Evolutionary conservation across 2,113 vertebrate species (phyloP).

Genomic region (Forbesichthys agassizii): DNA sequence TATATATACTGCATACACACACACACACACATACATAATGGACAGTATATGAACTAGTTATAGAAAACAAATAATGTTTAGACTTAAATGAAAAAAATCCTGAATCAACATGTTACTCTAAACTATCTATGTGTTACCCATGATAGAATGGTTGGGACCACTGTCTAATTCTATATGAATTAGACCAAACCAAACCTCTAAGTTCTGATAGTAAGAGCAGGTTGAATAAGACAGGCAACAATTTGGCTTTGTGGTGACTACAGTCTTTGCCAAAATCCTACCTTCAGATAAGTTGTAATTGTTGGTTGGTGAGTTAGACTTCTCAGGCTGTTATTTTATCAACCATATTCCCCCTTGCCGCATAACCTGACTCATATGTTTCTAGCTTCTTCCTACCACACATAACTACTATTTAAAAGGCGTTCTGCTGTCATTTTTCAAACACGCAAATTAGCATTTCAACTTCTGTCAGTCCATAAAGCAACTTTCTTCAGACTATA

Average conservation of each 20-base stretch:
- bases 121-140: background rate
- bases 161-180: background rate
- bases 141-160: background rate
- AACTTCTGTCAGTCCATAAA: too few relatives aligned
- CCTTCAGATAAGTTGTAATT: background rate
- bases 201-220: background rate
- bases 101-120: too few relatives aligned
- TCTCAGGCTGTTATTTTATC: background rate
- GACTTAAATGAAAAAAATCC: too few relatives aligned
- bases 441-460: too few relatives aligned
- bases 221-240: too few relatives aligned
- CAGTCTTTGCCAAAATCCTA: background rate
- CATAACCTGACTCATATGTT: conserved; percentile 10
- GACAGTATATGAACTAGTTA: background rate
- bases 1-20: background rate
- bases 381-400: conserved; percentile 3
- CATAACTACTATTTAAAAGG: background rate
- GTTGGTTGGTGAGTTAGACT: background rate
- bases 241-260: background rate
- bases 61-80: background rate
- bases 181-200: conserved; percentile 8
- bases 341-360: conserved; percentile 25
- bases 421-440: too few relatives aligned
- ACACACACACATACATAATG: background rate
- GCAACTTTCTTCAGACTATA: too few relatives aligned